These are phyloP conservation scores for Oryzias javanicus DNA, from an alignment of 2,113 vertebrate species.

Conservation along the genomic window DNA sequence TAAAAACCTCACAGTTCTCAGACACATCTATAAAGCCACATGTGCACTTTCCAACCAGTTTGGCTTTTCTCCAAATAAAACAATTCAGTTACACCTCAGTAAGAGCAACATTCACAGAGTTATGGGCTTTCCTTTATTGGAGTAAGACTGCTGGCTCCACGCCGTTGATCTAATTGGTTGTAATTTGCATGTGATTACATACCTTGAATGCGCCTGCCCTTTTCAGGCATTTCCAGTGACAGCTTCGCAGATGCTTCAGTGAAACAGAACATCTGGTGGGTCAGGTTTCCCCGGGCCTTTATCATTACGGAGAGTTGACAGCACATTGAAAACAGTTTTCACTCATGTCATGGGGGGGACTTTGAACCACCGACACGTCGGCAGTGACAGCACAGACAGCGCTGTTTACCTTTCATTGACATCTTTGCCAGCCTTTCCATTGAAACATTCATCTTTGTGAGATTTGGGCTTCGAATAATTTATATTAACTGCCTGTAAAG, in stretches of 20 bases:
- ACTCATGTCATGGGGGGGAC: neutral
- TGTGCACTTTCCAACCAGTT: too few relatives aligned
- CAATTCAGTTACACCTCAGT: neutral
- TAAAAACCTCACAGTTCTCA: too few relatives aligned
- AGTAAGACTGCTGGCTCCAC: neutral
- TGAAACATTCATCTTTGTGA: neutral
- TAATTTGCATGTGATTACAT: neutral
- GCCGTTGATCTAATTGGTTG: neutral
- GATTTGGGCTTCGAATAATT: neutral
- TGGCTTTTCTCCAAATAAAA: neutral
- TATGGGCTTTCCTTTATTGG: neutral
- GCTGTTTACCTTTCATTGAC: neutral
- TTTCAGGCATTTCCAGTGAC: constrained; percentile 1
- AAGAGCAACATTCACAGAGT: neutral
- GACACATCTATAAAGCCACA: too few relatives aligned
- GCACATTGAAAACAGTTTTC: neutral
- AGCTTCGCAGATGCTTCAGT: neutral
- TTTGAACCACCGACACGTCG: neutral
- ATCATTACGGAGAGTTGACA: neutral
- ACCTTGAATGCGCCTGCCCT: neutral
- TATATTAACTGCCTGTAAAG: too few relatives aligned
- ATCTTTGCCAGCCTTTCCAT: neutral
- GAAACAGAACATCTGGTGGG: neutral
- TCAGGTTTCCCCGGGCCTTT: neutral
- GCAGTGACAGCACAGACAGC: neutral